phyloP scores from a whole-genome alignment of 1,140 invertebrate genomes.

The Leguminivora glycinivorella region DNA sequence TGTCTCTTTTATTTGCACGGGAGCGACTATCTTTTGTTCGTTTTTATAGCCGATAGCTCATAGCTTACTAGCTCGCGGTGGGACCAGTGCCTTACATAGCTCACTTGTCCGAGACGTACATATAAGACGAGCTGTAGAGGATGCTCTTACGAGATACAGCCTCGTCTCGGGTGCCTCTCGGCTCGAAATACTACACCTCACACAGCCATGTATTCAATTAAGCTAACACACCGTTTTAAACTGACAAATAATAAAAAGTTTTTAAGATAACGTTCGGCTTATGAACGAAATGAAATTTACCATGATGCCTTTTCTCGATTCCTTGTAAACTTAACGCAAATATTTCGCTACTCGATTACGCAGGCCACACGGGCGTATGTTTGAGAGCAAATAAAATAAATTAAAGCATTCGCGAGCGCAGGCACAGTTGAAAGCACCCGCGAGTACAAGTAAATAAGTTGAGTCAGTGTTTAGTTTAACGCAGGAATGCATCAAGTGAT shows the following conservation, averaged over 20 bases:
- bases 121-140: neutral
- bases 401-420: neutral
- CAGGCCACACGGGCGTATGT: neutral
- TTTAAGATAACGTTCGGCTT: too few relatives aligned
- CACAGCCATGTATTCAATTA: neutral
- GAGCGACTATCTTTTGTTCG: too few relatives aligned
- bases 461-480: slow-evolving; percentile 16
- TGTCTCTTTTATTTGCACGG: too few relatives aligned
- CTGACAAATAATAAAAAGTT: neutral
- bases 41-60: too few relatives aligned
- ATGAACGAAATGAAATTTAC: too few relatives aligned
- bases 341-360: neutral
- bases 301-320: too few relatives aligned
- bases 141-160: neutral
- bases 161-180: neutral
- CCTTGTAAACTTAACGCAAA: neutral
- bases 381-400: slow-evolving; percentile 10
- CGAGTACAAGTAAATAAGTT: neutral
- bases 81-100: neutral
- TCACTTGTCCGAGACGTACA: neutral
- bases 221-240: too few relatives aligned
- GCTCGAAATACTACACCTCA: neutral
- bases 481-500: slow-evolving; percentile 7
- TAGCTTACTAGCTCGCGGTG: too few relatives aligned
- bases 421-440: neutral